Percentiles rank a stretch among this genome's conserved stretches.
These are phyloP conservation scores for Pelodytes ibericus DNA, from an alignment of 2,797 vertebrate species.

Conservation along the genomic window DNA sequence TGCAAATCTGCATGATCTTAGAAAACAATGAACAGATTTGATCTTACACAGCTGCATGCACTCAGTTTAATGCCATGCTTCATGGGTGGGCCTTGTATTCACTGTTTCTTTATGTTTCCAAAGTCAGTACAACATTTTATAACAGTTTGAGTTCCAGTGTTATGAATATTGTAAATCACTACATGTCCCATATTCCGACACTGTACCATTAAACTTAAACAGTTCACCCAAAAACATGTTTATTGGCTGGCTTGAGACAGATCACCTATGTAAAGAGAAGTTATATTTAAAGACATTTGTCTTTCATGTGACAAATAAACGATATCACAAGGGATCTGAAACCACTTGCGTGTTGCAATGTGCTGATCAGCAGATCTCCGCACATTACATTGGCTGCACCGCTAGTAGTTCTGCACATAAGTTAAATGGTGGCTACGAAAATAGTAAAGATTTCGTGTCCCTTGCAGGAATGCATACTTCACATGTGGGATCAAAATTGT, in stretches of 20 bases:
- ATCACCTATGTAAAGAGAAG: constrained; percentile 70
- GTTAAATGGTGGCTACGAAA: no score
- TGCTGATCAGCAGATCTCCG: no score
- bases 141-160: no score
- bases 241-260: constrained; percentile 63
- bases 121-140: constrained; percentile 16
- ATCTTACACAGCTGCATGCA: constrained; percentile 51
- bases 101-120: constrained; percentile 33
- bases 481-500: no score
- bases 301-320: constrained; percentile 59
- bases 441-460: no score
- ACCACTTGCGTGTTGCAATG: no score
- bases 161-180: no score
- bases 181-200: no score
- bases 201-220: constrained; percentile 9
- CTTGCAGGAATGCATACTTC: no score
- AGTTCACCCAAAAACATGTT: constrained; percentile 60
- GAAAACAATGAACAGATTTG: constrained; percentile 2
- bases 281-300: constrained; percentile 67
- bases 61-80: constrained; percentile 51
- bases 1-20: background rate
- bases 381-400: no score
- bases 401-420: no score
- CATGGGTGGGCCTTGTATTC: constrained; percentile 60
- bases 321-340: no score